phyloP scores from a whole-genome alignment of 2,888 invertebrate genomes.

The Nomada fucata region DNA sequence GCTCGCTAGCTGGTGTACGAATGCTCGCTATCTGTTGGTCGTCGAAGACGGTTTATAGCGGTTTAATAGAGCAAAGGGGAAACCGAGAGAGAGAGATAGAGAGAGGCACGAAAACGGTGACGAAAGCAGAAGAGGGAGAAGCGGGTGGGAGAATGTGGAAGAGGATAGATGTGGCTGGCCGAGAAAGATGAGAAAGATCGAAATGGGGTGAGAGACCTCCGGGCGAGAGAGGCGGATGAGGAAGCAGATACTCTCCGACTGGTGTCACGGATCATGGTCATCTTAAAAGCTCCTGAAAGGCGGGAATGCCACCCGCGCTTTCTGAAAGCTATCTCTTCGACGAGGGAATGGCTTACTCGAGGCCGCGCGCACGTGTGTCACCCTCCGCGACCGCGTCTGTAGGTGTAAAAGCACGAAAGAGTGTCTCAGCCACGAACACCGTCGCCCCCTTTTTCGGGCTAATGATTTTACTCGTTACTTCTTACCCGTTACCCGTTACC shows the following conservation, averaged over 20 bases:
- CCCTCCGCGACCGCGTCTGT: neutral
- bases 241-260: conserved; percentile 64
- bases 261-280: conserved; percentile 73
- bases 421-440: conserved; percentile 1
- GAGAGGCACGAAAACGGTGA: neutral
- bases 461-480: conserved; percentile 21
- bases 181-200: conserved; percentile 46
- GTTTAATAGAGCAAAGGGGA: conserved; percentile 49
- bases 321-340: conserved; percentile 70
- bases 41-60: conserved; percentile 64
- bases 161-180: neutral
- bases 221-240: conserved; percentile 59
- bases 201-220: conserved; percentile 62
- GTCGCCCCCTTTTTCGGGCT: neutral
- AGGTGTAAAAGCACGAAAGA: conserved; percentile 24
- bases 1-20: conserved; percentile 49
- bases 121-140: neutral
- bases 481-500: no score
- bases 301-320: conserved; percentile 54
- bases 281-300: conserved; percentile 70
- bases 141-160: no score
- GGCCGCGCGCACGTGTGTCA: conserved; percentile 16
- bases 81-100: neutral
- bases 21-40: conserved; percentile 60
- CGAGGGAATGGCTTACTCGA: conserved; percentile 58